phyloP scores from a whole-genome alignment of 2,797 vertebrate genomes.

The Tympanoctomys barrerae region DNA sequence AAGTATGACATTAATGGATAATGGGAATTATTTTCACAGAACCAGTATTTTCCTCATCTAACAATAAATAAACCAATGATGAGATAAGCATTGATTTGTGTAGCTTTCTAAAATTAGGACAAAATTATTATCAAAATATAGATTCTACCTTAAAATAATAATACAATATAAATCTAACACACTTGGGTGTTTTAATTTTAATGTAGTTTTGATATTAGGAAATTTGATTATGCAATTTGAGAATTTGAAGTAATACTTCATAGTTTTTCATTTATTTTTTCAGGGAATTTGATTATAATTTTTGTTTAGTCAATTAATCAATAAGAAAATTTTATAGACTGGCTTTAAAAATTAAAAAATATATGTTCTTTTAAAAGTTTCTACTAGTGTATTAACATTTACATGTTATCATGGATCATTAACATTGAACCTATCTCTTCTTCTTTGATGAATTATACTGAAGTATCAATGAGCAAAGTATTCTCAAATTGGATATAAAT shows the following conservation, averaged over 20 bases:
- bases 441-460: background rate
- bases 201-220: constrained; percentile 35
- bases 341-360: background rate
- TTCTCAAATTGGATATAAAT: constrained; percentile 13
- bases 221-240: constrained; percentile 34
- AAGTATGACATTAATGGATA: background rate
- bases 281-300: background rate
- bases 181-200: background rate
- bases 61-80: background rate
- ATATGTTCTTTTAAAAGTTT: background rate
- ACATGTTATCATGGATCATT: background rate
- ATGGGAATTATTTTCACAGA: background rate
- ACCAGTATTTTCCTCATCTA: background rate
- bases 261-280: background rate
- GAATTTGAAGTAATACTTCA: constrained; percentile 13
- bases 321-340: background rate
- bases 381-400: background rate
- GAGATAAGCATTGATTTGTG: background rate
- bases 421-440: background rate
- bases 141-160: constrained; percentile 31
- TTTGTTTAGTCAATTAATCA: background rate
- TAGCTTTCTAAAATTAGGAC: background rate
- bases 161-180: background rate
- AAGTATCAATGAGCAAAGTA: background rate
- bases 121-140: constrained; percentile 1